These are phyloP conservation scores for Perognathus longimembris DNA, from an alignment of 2,113 vertebrate species.

Conservation along the genomic window DNA sequence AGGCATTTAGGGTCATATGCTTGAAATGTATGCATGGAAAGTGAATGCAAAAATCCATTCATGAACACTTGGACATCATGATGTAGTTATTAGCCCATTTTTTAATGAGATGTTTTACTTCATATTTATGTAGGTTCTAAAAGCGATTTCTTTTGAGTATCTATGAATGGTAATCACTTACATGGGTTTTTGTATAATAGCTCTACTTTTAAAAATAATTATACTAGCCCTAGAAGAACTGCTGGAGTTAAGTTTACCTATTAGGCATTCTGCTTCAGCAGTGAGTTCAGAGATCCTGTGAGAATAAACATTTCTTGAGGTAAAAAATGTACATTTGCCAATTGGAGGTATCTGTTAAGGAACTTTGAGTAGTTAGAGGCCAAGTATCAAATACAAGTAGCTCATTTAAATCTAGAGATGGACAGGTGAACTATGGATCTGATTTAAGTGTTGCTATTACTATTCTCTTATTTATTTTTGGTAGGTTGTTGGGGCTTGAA, in stretches of 20 bases:
- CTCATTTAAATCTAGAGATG: neutral
- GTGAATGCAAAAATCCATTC: conserved; percentile 19
- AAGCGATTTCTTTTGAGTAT: neutral
- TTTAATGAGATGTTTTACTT: neutral
- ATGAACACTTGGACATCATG: neutral
- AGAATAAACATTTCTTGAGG: conserved; percentile 60
- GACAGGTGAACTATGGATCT: neutral
- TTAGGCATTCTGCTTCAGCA: conserved; percentile 70
- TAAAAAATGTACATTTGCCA: conserved; percentile 46
- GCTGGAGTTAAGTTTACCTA: conserved; percentile 67
- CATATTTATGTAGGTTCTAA: conserved; percentile 41
- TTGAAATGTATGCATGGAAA: neutral
- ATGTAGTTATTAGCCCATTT: neutral
- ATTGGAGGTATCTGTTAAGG: conserved; percentile 58
- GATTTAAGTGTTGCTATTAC: neutral
- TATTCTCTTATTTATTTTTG: no score
- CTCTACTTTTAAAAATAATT: conserved; percentile 69
- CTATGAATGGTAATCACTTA: conserved; percentile 51
- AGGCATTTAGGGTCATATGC: neutral
- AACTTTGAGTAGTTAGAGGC: neutral
- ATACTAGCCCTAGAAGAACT: conserved; percentile 52
- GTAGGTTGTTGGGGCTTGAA: no score
- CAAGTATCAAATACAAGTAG: neutral
- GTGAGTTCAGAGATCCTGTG: conserved; percentile 65
- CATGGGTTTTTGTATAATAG: conserved; percentile 50